Base-by-base conservation (phyloP, 2,888 invertebrate species). In the Lordiphosa andalusiaca region DNA sequence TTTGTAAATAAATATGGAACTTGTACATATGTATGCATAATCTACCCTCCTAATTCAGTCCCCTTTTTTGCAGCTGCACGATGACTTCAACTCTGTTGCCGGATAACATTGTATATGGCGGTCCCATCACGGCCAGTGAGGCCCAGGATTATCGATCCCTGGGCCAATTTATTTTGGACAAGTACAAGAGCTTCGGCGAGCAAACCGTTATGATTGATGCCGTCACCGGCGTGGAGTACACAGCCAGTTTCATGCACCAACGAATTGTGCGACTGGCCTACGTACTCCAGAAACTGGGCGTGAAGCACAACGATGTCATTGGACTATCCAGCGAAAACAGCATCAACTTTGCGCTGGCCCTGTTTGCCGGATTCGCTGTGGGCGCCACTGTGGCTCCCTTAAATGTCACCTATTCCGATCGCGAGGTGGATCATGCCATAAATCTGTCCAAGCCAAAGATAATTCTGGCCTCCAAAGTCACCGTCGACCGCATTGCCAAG, bases 401-500 rank as follows among this genome's bases (percentile, higher is more conserved):
- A 33, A 93, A 92, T 86, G 91, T 91, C 2, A 90, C 91, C 23
- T 93, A 93, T 73, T 91, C 91, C 0, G 89, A 91, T 68, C 89
- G 91, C 70, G 95, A 95, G 90, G 90, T 95, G 13, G 88, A 91
- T 52, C 95, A 95, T 86, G 91, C 93, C 13, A 85, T 94, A 3
- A 91, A 91, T 63, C 91, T 95, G 62, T 93, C 93, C 0, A 93
- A 93, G 82, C 95, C 95, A 47, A 93, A 92, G 86, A 89, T 92
- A 38, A 91, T 95, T 71, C 93, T 95, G 85, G 92, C 92, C 37
- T 94, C 95, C 0, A 90, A 91, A 6, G 86, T 90, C 37, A 92
- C 92, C 3, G 88, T 92, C 6, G 90, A 92, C 66, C 92, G 91
- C 64, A 88, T 93, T 57, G 84, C 91, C 55, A 91, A 92, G 50